These are phyloP conservation scores for Melitaea athalia DNA, from an alignment of 2,888 invertebrate genomes.

Conservation along the genomic window DNA sequence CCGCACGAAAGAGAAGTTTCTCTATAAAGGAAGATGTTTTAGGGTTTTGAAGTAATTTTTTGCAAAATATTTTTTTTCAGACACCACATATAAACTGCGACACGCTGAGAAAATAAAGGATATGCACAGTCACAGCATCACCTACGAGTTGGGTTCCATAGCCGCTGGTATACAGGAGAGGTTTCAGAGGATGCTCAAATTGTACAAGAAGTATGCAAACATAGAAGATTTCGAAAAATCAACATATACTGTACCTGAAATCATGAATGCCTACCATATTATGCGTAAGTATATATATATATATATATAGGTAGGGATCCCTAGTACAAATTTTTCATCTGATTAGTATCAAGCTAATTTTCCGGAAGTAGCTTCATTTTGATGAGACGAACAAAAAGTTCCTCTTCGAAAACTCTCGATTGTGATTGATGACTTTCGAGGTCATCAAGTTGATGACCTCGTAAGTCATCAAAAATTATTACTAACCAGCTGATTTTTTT, in stretches of 20 bases:
- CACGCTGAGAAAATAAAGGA: constrained; percentile 35
- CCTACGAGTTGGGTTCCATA: constrained; percentile 42
- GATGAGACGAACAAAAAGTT: no score
- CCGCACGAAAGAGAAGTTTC: no score
- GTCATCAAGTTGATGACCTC: no score
- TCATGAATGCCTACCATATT: constrained; percentile 18
- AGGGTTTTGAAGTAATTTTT: background rate
- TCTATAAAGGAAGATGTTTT: background rate
- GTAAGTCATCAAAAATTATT: no score
- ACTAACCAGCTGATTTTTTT: no score
- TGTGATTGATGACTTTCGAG: no score
- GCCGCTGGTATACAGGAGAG: constrained; percentile 41
- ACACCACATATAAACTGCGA: constrained; percentile 33
- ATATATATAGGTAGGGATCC: no score
- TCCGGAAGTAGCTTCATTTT: no score
- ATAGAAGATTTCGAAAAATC: constrained; percentile 19
- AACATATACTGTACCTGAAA: background rate
- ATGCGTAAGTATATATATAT: constrained; percentile 35
- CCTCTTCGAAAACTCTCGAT: no score
- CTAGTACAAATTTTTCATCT: no score
- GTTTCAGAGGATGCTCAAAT: constrained; percentile 37
- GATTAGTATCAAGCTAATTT: no score
- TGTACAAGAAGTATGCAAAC: constrained; percentile 32
- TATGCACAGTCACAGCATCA: constrained; percentile 39
- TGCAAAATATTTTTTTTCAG: constrained; percentile 17